Evolutionary conservation across 2,113 vertebrate genomes (phyloP).

Genomic region (Isichthys henryi): DNA sequence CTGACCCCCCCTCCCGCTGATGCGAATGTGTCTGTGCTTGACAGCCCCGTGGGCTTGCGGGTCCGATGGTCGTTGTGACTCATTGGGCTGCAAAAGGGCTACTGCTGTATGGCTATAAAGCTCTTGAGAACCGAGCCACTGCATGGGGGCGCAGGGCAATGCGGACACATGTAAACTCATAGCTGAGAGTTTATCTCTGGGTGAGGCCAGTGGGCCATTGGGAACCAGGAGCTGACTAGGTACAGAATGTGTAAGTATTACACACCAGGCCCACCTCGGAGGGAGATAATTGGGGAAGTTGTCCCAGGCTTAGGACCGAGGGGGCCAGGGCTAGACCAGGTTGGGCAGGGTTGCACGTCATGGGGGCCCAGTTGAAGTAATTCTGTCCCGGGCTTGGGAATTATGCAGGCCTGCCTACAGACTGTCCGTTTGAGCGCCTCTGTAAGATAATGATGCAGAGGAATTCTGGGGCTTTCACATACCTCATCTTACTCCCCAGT

Average conservation of each 20-base stretch:
- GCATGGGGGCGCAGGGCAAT: neutral
- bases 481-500: neutral
- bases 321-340: neutral
- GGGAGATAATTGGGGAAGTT: neutral
- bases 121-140: neutral
- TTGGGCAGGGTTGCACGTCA: too few species aligned
- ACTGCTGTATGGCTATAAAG: neutral
- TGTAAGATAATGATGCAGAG: neutral
- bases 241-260: neutral
- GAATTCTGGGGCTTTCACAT: neutral
- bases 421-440: neutral
- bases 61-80: neutral
- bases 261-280: neutral
- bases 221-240: neutral
- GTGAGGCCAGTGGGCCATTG: neutral
- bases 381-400: too few species aligned
- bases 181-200: neutral
- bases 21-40: neutral
- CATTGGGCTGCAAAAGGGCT: neutral
- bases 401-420: too few species aligned
- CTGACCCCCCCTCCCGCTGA: neutral
- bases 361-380: neutral
- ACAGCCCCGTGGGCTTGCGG: neutral
- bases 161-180: neutral
- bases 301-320: neutral